Percentiles rank a stretch among this genome's conserved stretches.
phyloP scores from a whole-genome alignment of 2,888 invertebrate species.

The Myopa tessellatipennis region DNA sequence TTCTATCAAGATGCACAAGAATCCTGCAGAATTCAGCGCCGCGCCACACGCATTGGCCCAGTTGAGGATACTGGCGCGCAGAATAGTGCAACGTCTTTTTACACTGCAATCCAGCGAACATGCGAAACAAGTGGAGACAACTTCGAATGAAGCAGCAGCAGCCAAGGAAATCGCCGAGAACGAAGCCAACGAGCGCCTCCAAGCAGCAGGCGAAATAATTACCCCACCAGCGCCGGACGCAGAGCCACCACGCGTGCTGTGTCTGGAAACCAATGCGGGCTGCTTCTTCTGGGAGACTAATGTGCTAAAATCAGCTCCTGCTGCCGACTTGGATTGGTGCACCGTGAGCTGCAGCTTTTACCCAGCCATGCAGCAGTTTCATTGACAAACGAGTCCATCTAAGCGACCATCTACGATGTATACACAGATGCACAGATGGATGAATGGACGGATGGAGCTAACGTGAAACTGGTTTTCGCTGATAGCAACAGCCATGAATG shows the following conservation, averaged over 20 bases:
- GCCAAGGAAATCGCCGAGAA: slow-evolving; percentile 63
- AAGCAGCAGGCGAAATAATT: slow-evolving; percentile 28
- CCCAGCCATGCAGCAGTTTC: slow-evolving; percentile 1
- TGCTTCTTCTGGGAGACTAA: slow-evolving; percentile 61
- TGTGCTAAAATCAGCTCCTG: slow-evolving; percentile 40
- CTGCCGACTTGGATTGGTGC: slow-evolving; percentile 14
- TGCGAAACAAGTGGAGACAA: background rate
- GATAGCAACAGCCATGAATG: slow-evolving; percentile 21
- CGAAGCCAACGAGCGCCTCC: slow-evolving; percentile 62
- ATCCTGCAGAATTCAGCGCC: background rate
- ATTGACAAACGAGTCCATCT: slow-evolving; percentile 19
- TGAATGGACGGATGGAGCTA: background rate
- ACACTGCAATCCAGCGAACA: slow-evolving; percentile 20
- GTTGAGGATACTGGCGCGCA: slow-evolving; percentile 52
- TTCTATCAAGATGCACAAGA: slow-evolving; percentile 3
- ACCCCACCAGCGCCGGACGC: slow-evolving; percentile 16
- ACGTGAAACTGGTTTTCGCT: slow-evolving; percentile 34
- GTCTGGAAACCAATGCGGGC: slow-evolving; percentile 59
- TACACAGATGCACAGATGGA: background rate
- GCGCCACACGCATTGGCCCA: slow-evolving; percentile 30
- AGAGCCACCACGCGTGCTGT: slow-evolving; percentile 51
- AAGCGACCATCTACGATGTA: background rate
- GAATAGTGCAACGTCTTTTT: slow-evolving; percentile 52
- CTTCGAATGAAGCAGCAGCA: slow-evolving; percentile 26
- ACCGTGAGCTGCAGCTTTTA: slow-evolving; percentile 1